phyloP scores from a whole-genome alignment of 1,140 invertebrate species.

The Drosophila guanche region DNA sequence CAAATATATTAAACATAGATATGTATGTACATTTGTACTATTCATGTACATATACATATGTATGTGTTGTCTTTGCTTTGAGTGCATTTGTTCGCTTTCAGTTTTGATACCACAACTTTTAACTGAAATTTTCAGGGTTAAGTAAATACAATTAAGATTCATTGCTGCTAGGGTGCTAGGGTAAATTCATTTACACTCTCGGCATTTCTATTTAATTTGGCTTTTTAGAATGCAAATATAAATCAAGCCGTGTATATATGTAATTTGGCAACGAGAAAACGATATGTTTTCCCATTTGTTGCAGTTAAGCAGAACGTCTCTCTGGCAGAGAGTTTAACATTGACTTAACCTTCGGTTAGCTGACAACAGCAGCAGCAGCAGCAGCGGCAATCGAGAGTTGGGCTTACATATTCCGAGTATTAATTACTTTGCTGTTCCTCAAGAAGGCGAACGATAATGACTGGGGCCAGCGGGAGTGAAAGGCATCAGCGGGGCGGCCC shows the following conservation, averaged over 20 bases:
- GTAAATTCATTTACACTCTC: no score
- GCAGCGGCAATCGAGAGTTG: conserved; percentile 46
- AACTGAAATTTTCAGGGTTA: no score
- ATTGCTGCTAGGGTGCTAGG: no score
- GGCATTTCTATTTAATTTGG: no score
- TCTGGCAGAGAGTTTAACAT: conserved; percentile 40
- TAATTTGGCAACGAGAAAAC: neutral
- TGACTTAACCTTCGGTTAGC: conserved; percentile 55
- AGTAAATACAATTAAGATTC: no score
- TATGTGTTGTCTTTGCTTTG: no score
- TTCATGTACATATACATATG: no score
- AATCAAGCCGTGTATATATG: neutral
- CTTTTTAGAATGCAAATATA: no score
- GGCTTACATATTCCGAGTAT: conserved; percentile 18
- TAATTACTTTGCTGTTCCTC: conserved; percentile 44
- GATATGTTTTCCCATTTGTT: conserved; percentile 3
- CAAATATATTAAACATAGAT: no score
- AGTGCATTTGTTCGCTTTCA: no score
- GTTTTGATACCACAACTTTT: no score
- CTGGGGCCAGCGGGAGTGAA: conserved; percentile 42
- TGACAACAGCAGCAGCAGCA: conserved; percentile 3
- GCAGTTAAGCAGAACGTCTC: neutral
- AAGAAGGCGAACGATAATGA: conserved; percentile 46
- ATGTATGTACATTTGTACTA: no score
- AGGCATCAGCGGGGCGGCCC: conserved; percentile 15